Evolutionary conservation across 2,113 vertebrate species (phyloP).

Genomic region (Pholis gunnellus): DNA sequence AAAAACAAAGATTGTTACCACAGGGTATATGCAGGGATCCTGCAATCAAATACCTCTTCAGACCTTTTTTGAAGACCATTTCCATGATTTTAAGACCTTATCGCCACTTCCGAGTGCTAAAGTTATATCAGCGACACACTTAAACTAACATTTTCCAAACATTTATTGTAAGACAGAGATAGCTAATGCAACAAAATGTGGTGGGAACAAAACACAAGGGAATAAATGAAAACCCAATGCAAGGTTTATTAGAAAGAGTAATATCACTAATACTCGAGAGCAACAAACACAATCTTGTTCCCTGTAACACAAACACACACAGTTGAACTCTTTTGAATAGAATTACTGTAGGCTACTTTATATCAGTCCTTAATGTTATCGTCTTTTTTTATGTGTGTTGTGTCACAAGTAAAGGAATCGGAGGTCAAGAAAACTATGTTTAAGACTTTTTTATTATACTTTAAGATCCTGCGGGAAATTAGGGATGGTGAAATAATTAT

Average conservation of each 20-base stretch:
- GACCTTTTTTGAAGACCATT: not conserved
- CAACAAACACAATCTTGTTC: not conserved
- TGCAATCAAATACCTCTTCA: not conserved
- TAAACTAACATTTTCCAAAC: not conserved
- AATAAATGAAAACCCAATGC: not conserved
- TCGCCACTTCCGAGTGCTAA: not conserved
- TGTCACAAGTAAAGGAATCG: not conserved
- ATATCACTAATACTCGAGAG: not conserved
- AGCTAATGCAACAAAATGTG: not conserved
- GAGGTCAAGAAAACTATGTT: too few relatives aligned
- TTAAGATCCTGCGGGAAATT: not conserved
- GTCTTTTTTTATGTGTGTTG: too few relatives aligned
- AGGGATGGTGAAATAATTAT: not conserved
- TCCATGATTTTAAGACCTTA: not conserved
- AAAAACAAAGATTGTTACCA: not conserved
- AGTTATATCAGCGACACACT: not conserved
- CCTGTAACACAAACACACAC: not conserved
- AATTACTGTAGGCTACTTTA: not conserved
- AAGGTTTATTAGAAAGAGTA: not conserved
- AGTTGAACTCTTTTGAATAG: not conserved
- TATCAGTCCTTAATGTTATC: too few relatives aligned
- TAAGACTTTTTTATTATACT: not conserved
- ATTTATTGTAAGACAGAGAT: not conserved
- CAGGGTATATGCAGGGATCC: not conserved
- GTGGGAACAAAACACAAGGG: not conserved